phyloP scores from a whole-genome alignment of 2,888 invertebrate species.

The Phaonia tiefii region DNA sequence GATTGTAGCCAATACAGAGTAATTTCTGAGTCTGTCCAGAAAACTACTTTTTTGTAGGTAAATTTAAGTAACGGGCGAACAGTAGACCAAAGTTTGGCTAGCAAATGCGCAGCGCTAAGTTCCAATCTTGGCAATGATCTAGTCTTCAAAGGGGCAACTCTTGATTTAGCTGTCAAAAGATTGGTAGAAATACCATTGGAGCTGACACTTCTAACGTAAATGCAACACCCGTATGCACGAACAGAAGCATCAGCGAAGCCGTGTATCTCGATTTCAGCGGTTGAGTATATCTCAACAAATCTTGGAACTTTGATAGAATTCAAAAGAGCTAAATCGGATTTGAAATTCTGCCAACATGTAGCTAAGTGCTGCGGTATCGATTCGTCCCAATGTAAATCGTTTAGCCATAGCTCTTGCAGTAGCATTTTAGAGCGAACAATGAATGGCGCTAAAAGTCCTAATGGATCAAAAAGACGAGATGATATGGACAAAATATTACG shows the following conservation, averaged over 20 bases:
- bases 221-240: slow-evolving; percentile 54
- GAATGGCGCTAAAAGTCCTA: slow-evolving; percentile 40
- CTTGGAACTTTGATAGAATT: slow-evolving; percentile 39
- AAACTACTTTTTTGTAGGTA: neutral
- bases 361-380: slow-evolving; percentile 22
- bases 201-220: slow-evolving; percentile 17
- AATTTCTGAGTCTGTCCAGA: slow-evolving; percentile 64
- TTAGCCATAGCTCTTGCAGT: slow-evolving; percentile 53
- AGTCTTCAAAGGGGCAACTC: slow-evolving; percentile 13
- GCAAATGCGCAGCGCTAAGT: slow-evolving; percentile 41
- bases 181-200: slow-evolving; percentile 7
- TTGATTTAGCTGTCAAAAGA: slow-evolving; percentile 32
- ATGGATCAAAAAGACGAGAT: slow-evolving; percentile 48
- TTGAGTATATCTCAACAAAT: slow-evolving; percentile 4
- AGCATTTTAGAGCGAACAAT: slow-evolving; percentile 36
- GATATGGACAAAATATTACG: slow-evolving; percentile 4
- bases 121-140: slow-evolving; percentile 56
- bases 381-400: slow-evolving; percentile 52
- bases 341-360: slow-evolving; percentile 14
- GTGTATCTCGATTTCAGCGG: slow-evolving; percentile 14
- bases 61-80: neutral
- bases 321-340: slow-evolving; percentile 30
- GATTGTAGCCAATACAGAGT: slow-evolving; percentile 59
- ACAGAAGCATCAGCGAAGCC: slow-evolving; percentile 55
- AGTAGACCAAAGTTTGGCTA: slow-evolving; percentile 28